Base-by-base conservation (phyloP, 2,113 vertebrate genomes). In the Cyanoramphus novaezelandiae region DNA sequence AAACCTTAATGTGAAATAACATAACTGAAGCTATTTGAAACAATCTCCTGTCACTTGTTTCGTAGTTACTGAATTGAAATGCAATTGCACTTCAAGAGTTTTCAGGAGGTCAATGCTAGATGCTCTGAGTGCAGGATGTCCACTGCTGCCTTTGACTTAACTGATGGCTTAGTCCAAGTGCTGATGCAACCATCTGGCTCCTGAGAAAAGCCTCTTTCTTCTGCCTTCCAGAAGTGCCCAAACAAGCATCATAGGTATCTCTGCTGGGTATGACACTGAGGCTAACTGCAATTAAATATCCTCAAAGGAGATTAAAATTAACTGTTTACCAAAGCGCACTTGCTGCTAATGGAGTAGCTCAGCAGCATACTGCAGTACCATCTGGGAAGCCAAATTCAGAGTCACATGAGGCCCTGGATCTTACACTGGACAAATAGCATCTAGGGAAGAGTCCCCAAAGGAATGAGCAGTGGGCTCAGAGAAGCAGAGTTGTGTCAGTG, bases 281-380 rank as follows among this genome's bases (percentile, higher is more conserved):
- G 74, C 52, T 79, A 79, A 82, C 78, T 77, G 35, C 77, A 75
- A 46, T 75, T 80, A 83, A 90, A 88, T 82, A 81, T 87, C 41
- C 64, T 77, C 84, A 93, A 67, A 91, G 82, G 67, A 92, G 60
- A 80, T 92, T 82, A 89, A 92, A 91, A 84, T 79, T n/a, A 86
- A 71, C 71, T 79, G 1, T 92, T 88, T 95, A 90, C 77, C 33
- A 52, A 90, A 95, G 52, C 27, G 8, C 44, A 29, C 77, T 91
- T 82, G 41, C 60, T 86, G 43, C 33, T 97, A 47, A 79, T 74
- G 74, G 71, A 86, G 63, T 65, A 70, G 17, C 47, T 85, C 78
- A 89, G 44, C 64, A 85, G 41, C 41, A 25, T 7, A 4, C 49
- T 82, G 47, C 52, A 39, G 13, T 50, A 46, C 84, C 75, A 59